Evolutionary conservation across 2,113 vertebrate species (phyloP), one percentile per base, ranked within the genome.

Genomic region (Oncorhynchus masou): DNA sequence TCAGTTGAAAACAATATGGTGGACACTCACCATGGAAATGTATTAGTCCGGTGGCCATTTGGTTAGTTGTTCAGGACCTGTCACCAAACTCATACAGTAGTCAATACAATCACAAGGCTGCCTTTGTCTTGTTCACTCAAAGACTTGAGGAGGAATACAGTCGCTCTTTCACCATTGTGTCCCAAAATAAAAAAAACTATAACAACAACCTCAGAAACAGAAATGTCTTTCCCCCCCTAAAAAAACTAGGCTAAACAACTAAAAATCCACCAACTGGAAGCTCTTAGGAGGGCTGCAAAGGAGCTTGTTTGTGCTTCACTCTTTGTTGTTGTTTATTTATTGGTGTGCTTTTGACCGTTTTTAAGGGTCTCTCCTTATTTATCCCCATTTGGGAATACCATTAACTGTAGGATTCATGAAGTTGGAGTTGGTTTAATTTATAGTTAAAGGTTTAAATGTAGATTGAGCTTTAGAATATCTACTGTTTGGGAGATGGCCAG

Each of bases 111-210:
- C 78, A 90, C 82, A 90, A 75, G 82, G 84, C 80, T 15, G 70
- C 68, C 80, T 85, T 90, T 89, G 73, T 71, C 81, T 83, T 90
- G 88, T 78, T 45, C 70, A 74, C 81, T 85, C 83, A 85, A 82
- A 80, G 72, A 20, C 74, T 78, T 69, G 80, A 86, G 79, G 83
- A 83, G 73, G 71, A 67, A 77, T 78, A 71, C 79, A 74, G 77
- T 59, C 68, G 81, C 72, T 78, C 67, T 71, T 80, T 79, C 77
- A 76, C 70, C 29, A 4, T 27, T 54, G 59, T 39, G 64, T 66
- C 65, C 51, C 45, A 34, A 79, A 83, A 79, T 62, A 13, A 8
- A 25, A 8, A 25, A 69, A 57, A 54, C 51, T 54, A 16, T 54
- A 74, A 73, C 70, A 71, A 48, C 80, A 60, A 74, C 75, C 69